Evolutionary conservation across 2,113 vertebrate species (phyloP).

Genomic region (Coptodon rendalli): DNA sequence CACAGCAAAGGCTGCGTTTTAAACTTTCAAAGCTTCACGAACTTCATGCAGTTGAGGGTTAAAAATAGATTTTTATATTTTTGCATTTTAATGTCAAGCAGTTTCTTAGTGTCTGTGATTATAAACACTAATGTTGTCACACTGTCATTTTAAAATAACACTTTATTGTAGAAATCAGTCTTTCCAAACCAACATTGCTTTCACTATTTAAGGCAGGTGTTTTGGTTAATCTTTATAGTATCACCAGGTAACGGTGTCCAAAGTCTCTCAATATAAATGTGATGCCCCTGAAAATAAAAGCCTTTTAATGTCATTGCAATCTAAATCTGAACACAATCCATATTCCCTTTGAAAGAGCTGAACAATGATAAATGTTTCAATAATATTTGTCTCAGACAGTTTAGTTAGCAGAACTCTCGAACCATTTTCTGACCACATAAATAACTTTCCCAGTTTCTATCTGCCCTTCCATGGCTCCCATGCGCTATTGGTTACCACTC

Average conservation of each 20-base stretch:
- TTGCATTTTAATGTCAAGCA: neutral
- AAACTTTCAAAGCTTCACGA: neutral
- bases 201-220: neutral
- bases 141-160: neutral
- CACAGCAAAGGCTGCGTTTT: neutral
- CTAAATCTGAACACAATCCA: neutral
- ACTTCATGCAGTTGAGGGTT: neutral
- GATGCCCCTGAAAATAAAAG: neutral
- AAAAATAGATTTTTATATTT: neutral
- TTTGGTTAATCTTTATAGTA: neutral
- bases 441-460: neutral
- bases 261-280: neutral
- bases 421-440: neutral
- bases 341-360: neutral
- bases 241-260: neutral
- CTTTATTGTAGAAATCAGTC: neutral
- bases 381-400: neutral
- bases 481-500: neutral
- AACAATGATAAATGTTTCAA: neutral
- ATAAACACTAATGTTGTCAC: neutral
- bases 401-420: neutral
- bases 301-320: neutral
- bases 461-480: neutral
- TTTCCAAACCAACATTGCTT: neutral
- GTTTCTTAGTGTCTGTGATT: neutral